Evolutionary conservation across 1,140 invertebrate genomes (phyloP).

Genomic region (Drosophila pectinifera): DNA sequence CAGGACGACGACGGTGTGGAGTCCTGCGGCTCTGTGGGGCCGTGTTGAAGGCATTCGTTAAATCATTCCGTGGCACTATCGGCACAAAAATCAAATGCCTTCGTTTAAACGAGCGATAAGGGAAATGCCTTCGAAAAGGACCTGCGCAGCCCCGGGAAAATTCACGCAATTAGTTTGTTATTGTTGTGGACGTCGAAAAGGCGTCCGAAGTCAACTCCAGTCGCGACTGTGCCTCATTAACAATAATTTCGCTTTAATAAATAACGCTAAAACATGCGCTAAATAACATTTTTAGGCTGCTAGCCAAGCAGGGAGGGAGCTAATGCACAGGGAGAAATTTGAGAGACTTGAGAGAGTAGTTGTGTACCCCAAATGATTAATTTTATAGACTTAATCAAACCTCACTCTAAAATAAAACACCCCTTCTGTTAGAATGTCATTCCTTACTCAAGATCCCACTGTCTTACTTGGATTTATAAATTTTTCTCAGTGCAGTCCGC

Average conservation of each 20-base stretch:
- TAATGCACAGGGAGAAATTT: neutral
- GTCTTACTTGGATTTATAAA: fast-evolving
- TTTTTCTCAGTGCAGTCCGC: slow-evolving; percentile 17
- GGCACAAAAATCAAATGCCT: slow-evolving; percentile 82
- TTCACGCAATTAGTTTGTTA: slow-evolving; percentile 77
- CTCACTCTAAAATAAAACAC: no score
- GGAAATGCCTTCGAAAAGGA: slow-evolving; percentile 40
- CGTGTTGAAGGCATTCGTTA: slow-evolving; percentile 54
- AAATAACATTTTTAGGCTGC: slow-evolving; percentile 77
- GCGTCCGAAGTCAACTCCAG: slow-evolving; percentile 62
- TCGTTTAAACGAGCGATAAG: slow-evolving; percentile 82
- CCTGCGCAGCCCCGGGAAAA: slow-evolving; percentile 54
- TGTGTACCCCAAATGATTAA: no score
- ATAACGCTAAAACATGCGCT: slow-evolving; percentile 83
- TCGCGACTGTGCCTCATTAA: slow-evolving; percentile 68
- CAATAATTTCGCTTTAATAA: slow-evolving; percentile 83
- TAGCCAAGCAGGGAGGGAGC: slow-evolving; percentile 13
- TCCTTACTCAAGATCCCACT: no score
- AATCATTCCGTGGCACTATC: slow-evolving; percentile 80
- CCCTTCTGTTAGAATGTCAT: fast-evolving
- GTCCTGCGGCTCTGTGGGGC: slow-evolving; percentile 4
- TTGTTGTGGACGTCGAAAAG: slow-evolving; percentile 75
- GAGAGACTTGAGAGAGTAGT: no score
- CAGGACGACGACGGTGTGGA: slow-evolving; percentile 1
- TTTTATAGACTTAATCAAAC: no score